phyloP scores from a whole-genome alignment of 2,797 vertebrate species.

The Ctenochaetus hawaiiensis region DNA sequence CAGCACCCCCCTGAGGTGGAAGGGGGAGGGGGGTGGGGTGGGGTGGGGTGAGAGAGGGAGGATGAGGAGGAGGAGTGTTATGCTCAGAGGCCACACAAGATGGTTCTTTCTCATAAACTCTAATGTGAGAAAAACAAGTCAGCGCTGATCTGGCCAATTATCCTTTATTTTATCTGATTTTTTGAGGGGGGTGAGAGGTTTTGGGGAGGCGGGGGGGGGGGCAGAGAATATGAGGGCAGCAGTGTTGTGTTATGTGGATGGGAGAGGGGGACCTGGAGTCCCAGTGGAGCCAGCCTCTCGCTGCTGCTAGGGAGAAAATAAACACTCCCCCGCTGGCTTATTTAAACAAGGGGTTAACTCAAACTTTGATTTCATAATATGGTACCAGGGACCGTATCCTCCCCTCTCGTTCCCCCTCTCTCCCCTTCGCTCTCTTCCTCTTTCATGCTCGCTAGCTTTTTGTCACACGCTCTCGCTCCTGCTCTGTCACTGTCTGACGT shows the following conservation, averaged over 20 bases:
- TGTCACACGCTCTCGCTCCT: conserved; percentile 61
- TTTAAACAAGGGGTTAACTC: conserved; percentile 82
- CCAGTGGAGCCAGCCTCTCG: conserved; percentile 74
- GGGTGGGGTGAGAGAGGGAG: conserved; percentile 43
- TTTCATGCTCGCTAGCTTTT: conserved; percentile 28
- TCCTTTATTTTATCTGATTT: conserved; percentile 78
- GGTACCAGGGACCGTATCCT: conserved; percentile 67
- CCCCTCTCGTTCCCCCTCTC: conserved; percentile 30
- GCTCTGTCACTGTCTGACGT: conserved; percentile 69
- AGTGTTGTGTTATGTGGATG: conserved; percentile 76
- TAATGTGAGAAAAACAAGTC: conserved; percentile 83
- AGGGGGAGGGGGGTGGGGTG: background rate
- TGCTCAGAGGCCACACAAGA: conserved; percentile 87
- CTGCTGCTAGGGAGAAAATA: conserved; percentile 80
- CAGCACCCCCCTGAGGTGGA: conserved; percentile 47
- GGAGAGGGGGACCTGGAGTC: conserved; percentile 71
- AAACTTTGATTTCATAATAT: conserved; percentile 78
- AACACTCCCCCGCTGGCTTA: conserved; percentile 78
- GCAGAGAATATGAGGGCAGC: conserved; percentile 69
- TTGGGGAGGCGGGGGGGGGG: background rate
- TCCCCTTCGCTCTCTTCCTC: conserved; percentile 34
- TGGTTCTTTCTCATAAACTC: conserved; percentile 85
- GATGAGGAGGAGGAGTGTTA: conserved; percentile 68
- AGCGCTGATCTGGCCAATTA: conserved; percentile 76
- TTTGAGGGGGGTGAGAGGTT: conserved; percentile 19